Evolutionary conservation across 2,113 vertebrate species (phyloP).

Genomic region (Lucifuga dentata): DNA sequence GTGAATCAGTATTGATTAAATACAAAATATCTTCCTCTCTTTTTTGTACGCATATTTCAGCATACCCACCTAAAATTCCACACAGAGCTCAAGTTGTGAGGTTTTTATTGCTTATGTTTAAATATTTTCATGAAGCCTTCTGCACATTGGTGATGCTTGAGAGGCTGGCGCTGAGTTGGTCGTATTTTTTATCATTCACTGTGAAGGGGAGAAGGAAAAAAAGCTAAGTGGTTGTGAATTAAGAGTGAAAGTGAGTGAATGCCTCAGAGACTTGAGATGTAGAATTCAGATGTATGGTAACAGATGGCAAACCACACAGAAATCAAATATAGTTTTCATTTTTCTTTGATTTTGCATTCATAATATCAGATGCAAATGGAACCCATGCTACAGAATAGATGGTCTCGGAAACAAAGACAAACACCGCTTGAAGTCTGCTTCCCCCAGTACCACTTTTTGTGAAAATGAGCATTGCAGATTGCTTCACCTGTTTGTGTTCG

Average conservation of each 20-base stretch:
- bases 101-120: conserved; percentile 65
- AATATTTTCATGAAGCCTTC: conserved; percentile 72
- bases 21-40: conserved; percentile 26
- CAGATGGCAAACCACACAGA: conserved; percentile 82
- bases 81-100: conserved; percentile 47
- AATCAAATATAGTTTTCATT: conserved; percentile 80
- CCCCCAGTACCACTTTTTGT: conserved; percentile 35
- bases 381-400: conserved; percentile 72
- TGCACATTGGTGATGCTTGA: conserved; percentile 57
- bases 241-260: conserved; percentile 64
- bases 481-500: conserved; percentile 77
- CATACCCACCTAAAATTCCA: conserved; percentile 47
- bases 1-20: conserved; percentile 54
- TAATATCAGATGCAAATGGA: conserved; percentile 80
- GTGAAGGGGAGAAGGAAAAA: conserved; percentile 22
- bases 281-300: conserved; percentile 75
- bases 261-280: conserved; percentile 64
- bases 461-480: conserved; percentile 71
- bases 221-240: conserved; percentile 65
- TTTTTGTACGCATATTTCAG: too few species aligned
- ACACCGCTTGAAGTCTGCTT: conserved; percentile 64
- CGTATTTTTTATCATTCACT: conserved; percentile 73
- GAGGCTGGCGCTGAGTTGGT: conserved; percentile 60
- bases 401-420: conserved; percentile 70
- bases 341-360: conserved; percentile 80